phyloP scores from a whole-genome alignment of 2,888 invertebrate genomes.

The Galeopsomyia nigrocyanea region DNA sequence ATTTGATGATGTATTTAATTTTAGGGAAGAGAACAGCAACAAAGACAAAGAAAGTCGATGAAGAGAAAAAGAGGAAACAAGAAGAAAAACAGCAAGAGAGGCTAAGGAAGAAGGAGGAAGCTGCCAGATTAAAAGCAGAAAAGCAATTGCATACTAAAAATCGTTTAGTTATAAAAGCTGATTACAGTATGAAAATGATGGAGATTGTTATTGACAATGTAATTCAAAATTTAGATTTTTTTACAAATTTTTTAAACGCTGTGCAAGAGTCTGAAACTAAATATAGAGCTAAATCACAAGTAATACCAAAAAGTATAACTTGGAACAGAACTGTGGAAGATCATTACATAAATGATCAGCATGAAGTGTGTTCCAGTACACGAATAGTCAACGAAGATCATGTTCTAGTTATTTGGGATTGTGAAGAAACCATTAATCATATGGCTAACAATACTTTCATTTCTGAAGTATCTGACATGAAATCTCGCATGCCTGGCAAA shows the following conservation, averaged over 20 bases:
- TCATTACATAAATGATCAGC: conserved; percentile 53
- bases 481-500: conserved; percentile 56
- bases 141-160: conserved; percentile 53
- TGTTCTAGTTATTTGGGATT: conserved; percentile 66
- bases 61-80: conserved; percentile 25
- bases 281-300: conserved; percentile 59
- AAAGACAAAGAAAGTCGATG: conserved; percentile 19
- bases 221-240: conserved; percentile 49
- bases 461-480: conserved; percentile 59
- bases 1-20: conserved; percentile 1
- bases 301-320: conserved; percentile 65
- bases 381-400: conserved; percentile 57
- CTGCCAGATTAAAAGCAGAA: conserved; percentile 52
- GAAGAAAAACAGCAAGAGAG: conserved; percentile 24
- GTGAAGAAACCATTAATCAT: conserved; percentile 63
- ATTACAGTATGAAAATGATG: conserved; percentile 60
- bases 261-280: conserved; percentile 59
- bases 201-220: conserved; percentile 56
- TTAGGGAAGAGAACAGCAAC: conserved; percentile 9
- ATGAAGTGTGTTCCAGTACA: conserved; percentile 53
- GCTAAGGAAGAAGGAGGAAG: conserved; percentile 41
- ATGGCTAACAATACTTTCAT: conserved; percentile 62
- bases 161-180: conserved; percentile 55
- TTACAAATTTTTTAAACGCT: conserved; percentile 55
- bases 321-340: conserved; percentile 66